phyloP scores from a whole-genome alignment of 2,888 invertebrate species.

The Dynastes tityus region DNA sequence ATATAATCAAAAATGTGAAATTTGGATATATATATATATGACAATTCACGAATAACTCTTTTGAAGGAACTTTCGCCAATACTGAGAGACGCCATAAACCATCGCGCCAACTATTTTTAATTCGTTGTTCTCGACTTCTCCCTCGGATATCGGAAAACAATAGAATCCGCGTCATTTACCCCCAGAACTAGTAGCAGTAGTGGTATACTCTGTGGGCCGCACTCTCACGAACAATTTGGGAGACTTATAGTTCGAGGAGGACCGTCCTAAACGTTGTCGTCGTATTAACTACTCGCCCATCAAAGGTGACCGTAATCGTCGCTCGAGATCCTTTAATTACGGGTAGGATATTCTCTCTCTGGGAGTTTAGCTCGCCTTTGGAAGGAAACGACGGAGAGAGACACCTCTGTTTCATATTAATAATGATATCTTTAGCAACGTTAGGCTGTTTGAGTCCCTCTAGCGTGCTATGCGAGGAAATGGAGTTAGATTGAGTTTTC shows the following conservation, averaged over 20 bases:
- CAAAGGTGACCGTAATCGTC: constrained; percentile 48
- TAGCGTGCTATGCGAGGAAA: not conserved
- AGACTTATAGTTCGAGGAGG: constrained; percentile 32
- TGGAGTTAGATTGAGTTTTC: not conserved
- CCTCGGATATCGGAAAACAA: constrained; percentile 26
- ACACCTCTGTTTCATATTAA: constrained; percentile 43
- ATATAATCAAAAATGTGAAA: no score
- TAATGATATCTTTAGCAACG: constrained; percentile 33
- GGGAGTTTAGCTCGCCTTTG: constrained; percentile 7
- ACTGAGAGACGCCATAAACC: no score
- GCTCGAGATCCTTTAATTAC: constrained; percentile 47
- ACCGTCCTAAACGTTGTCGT: constrained; percentile 48
- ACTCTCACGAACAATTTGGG: constrained; percentile 3
- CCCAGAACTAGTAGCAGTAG: not conserved
- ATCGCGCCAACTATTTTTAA: no score
- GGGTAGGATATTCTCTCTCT: not conserved
- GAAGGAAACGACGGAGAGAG: not conserved
- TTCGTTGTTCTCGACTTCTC: no score
- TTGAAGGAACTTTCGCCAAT: no score
- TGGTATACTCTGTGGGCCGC: not conserved
- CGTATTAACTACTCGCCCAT: constrained; percentile 50
- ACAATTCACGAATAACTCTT: no score
- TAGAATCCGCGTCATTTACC: constrained; percentile 29
- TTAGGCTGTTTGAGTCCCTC: not conserved
- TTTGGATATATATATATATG: no score